Evolutionary conservation across 2,797 vertebrate genomes (phyloP).

Genomic region (Pipistrellus pygmaeus): DNA sequence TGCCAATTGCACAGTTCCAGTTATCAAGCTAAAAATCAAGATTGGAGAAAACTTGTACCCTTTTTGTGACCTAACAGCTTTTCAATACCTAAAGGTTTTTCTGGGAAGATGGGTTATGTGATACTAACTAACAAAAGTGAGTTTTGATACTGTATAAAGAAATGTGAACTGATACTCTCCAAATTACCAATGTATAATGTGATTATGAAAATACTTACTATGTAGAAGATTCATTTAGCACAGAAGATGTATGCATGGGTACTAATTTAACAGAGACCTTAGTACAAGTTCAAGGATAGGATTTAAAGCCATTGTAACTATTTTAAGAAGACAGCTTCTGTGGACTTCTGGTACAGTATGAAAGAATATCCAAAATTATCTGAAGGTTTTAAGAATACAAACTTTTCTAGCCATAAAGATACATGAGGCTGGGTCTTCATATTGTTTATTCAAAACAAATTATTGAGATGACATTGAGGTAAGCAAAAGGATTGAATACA

Average conservation of each 20-base stretch:
- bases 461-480: not conserved
- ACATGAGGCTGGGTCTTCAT: not conserved
- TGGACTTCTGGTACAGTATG: not conserved
- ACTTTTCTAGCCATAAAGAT: not conserved
- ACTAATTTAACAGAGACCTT: not conserved
- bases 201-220: not conserved
- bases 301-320: not conserved
- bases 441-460: constrained; percentile 54
- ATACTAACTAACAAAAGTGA: constrained; percentile 17
- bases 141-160: constrained; percentile 29
- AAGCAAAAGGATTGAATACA: not conserved
- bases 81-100: not conserved
- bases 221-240: not conserved
- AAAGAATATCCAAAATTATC: not conserved
- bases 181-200: not conserved
- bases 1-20: constrained; percentile 45
- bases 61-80: not conserved
- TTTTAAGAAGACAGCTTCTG: not conserved
- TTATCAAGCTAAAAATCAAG: constrained; percentile 4
- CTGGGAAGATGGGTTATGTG: not conserved
- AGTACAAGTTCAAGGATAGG: not conserved
- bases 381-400: constrained; percentile 48
- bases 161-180: not conserved
- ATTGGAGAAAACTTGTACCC: not conserved
- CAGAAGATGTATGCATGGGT: not conserved